Evolutionary conservation across 2,113 vertebrate species (phyloP), one percentile per base, ranked within the genome.

Genomic region (Xenopus borealis): DNA sequence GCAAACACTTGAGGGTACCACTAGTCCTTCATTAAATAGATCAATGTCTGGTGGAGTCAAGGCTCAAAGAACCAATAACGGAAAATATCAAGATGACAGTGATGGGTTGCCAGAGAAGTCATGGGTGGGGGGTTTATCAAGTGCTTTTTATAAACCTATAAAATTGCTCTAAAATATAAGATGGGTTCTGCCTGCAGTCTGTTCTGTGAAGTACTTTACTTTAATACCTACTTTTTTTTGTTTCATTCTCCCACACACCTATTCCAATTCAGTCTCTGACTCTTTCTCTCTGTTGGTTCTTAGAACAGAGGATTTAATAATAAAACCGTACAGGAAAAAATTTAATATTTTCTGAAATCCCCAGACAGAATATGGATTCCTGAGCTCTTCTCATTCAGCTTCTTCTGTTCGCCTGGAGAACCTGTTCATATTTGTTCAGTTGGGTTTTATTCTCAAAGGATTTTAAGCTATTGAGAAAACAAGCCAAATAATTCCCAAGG

Each of bases 381-480:
- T 46, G 64, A 55, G 47, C 59, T 27, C 66, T 55, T 62, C 73
- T 69, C 4, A 44, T 44, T 50, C 45, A 30, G 58, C 68, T 62
- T 75, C 59, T 33, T 33, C 66, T 7, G 61, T 61, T 69, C 52
- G 66, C 68, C 73, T 76, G 58, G 19, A 76, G 73, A 69, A 76
- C 46, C 66, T 18, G 14, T 76, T 67, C 73, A 33, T 77, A 70
- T 77, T 69, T 77, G 74, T 64, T 77, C 59, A 64, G 70, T 77
- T 46, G 67, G 59, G 55, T 77, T 70, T 64, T 61, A 64, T 77
- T 70, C 61, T 70, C 74, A 64, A 52, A 62, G 67, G 74, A 47
- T 77, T 77, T 70, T 23, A 77, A 64, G 74, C 66, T 62, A 70
- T 64, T 62, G 74, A 77, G 74, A 69, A 77, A 70, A 55, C 74